Base-by-base conservation (phyloP, 92 coral and sea anemone genomes). In the Anthopleura xanthogrammica region DNA sequence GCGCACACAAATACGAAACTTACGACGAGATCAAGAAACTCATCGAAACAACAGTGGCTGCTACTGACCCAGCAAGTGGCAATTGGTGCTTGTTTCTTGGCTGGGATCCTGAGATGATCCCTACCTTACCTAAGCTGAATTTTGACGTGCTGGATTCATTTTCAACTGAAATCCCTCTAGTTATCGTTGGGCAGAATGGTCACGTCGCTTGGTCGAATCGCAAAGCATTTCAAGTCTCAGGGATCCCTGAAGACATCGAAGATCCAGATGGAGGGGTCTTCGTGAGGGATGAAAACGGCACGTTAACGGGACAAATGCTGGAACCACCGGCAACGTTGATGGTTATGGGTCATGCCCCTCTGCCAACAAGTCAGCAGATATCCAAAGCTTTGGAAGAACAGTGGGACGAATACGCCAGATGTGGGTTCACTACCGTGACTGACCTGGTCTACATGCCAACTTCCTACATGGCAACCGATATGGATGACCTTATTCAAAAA, bases 61-160 rank as follows among this genome's bases (percentile, higher is more conserved):
- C 80, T 39, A 52, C 52, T 12, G 55, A 36, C 22, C 19, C 85
- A 12, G 43, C n/a, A 58, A 73, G 87, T 52, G 57, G 42, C 29
- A 55, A 85, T 50, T 90, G 91, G 93, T 85, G 89, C 78, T 12
- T 85, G 16, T 91, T 91, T 87, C 52, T 72, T 16, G 94, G 94
- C 75, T 91, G 94, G 94, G 94, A 91, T 56, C 87, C 92, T 0
- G 94, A 91, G 75, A 82, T 85, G 7, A 79, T 88, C 4, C 87
- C 87, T 16, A 41, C 82, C 78, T 19, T 91, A 80, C 94, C 94
- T 16, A 4, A 8, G 22, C 79, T 91, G 39, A 73, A 75, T 41
- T 86, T 82, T 10, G 83, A 85, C 48, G 72, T 82, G 60, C 50
- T 91, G 60, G 92, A 91, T 77, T 72, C 42, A 11, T 88, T 88